These are phyloP conservation scores for Tuta absoluta DNA, from an alignment of 2,888 invertebrate genomes.

Conservation along the genomic window DNA sequence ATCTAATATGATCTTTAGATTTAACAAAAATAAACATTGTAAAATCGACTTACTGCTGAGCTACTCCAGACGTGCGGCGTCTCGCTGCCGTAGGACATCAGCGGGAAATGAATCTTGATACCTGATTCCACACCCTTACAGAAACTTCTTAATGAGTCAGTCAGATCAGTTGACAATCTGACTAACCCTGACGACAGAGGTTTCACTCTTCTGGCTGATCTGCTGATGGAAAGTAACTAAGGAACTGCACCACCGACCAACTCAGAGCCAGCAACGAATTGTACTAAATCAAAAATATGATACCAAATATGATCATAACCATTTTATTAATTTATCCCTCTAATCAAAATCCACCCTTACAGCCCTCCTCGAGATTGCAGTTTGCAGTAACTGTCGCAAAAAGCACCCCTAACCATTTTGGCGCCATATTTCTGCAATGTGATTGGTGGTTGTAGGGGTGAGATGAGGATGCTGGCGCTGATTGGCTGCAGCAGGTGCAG, in stretches of 20 bases:
- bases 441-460: constrained; percentile 62
- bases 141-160: constrained; percentile 33
- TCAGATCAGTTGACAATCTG: constrained; percentile 29
- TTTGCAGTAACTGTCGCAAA: not conserved
- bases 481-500: constrained; percentile 68
- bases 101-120: constrained; percentile 81
- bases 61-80: constrained; percentile 80
- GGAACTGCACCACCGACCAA: constrained; percentile 37
- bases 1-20: not conserved
- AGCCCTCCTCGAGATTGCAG: not conserved
- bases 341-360: constrained; percentile 39
- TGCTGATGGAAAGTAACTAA: too few relatives aligned
- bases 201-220: not conserved
- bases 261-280: constrained; percentile 42
- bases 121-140: constrained; percentile 50
- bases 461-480: constrained; percentile 50
- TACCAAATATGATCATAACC: constrained; percentile 50
- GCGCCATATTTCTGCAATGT: constrained; percentile 62
- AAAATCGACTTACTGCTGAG: constrained; percentile 61
- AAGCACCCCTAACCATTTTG: constrained; percentile 50
- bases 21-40: not conserved
- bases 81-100: constrained; percentile 80
- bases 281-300: constrained; percentile 69
- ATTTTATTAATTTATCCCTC: constrained; percentile 57
- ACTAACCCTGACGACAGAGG: constrained; percentile 27